Base-by-base conservation (phyloP, 2,113 vertebrate species). In the Chionodraco myersi region DNA sequence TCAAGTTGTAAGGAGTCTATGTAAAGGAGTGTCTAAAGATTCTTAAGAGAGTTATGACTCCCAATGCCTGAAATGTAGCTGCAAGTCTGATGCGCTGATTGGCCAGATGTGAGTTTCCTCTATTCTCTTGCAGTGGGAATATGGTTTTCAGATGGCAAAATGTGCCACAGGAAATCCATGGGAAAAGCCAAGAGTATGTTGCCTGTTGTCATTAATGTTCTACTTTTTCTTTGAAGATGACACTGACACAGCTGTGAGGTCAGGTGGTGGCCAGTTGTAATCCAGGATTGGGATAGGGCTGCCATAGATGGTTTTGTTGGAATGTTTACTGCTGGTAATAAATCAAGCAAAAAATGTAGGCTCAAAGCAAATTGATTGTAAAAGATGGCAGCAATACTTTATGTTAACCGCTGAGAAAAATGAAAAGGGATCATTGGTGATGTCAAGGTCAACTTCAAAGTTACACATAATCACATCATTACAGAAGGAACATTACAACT, bases 101-200 rank as follows among this genome's bases (percentile, higher is more conserved):
- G 89, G 86, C 89, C 90, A 92, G 82, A 92, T 91, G 89, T 80
- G 77, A 75, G 62, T 67, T 80, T 84, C 67, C 75, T 70, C 4
- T 64, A 3, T 52, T 53, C 59, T 77, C 69, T 54, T 26, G 45
- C 76, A 69, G 58, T 36, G 59, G 60, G 54, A 84, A 87, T 84
- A 89, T 90, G 75, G 84, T 77, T 91, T 91, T 93, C 90, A 94
- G 89, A 92, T 88, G 86, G 84, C 34, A 86, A 82, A 83, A 87
- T 10, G 71, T 90, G 86, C 85, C 69, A 86, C 47, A 72, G 63
- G 83, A 83, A 84, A 89, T 76, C 57, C 73, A 78, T 87, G 80
- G 83, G 65, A 92, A 89, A 84, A 91, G 77, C 66, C 11, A 23
- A 26, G 54, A 53, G 57, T 4, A 56, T 85, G 76, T 78, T 79